Evolutionary conservation across 2,888 invertebrate species (phyloP), one percentile per base, ranked within the genome.

Genomic region (Thumatha senex): DNA sequence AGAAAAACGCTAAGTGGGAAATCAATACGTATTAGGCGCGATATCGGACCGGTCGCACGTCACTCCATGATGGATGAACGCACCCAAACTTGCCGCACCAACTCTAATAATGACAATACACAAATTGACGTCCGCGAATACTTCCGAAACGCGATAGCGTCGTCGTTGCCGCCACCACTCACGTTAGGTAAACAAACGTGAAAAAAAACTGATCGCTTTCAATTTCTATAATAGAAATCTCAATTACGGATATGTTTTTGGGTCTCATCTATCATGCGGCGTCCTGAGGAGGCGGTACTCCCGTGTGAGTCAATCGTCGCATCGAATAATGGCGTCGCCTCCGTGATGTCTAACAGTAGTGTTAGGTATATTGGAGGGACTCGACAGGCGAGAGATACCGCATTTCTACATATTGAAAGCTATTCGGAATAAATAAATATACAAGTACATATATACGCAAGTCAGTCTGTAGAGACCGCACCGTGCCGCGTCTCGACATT

Each of bases 1-100:
- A 90, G 88, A 89, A 90, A 89, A 89, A 84, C 86, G 89, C 86
- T 90, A 91, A 91, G 91, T 90, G 88, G 89, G 87, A 89, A 91
- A 90, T 91, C 91, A 91, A 91, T 91, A 91, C 87, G 86, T 89
- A 90, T 90, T 90, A 90, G 89, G 88, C 86, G 88, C 82, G 89
- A 89, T 89, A 90, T 90, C 90, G 86, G 85, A 80, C 84, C 86
- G 82, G 75, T 80, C 80, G 81, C 81, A 82, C 89, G 90, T 90
- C 90, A 88, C 82, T 72, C 81, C 78, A 89, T 91, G 91, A 91
- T 91, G 89, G 91, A 91, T 91, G 91, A 82, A 87, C 84, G 82
- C 80, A 76, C 84, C 89, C 83, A 80, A 88, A 89, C 85, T 88
- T 88, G 82, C 86, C 87, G 79, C 82, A 75, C 80, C 77, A 82